phyloP scores from a whole-genome alignment of 2,797 vertebrate species.

The Anabacerthia variegaticeps region DNA sequence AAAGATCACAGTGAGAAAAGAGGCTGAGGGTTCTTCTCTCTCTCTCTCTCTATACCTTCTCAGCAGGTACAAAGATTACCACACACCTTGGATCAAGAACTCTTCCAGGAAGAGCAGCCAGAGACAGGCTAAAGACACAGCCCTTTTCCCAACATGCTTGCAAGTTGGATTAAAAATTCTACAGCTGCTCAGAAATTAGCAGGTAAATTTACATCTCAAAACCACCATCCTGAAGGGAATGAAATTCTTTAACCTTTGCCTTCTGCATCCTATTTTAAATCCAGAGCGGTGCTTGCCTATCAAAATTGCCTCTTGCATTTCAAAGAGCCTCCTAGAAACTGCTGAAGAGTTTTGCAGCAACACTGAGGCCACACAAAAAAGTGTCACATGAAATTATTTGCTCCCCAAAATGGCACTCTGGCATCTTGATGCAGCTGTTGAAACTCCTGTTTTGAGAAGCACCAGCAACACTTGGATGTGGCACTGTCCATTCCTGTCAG shows the following conservation, averaged over 20 bases:
- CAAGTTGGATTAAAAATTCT: background rate
- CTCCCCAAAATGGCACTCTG: background rate
- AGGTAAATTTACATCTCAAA: background rate
- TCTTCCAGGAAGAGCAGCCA: background rate
- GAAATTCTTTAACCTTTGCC: background rate
- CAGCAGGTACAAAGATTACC: background rate
- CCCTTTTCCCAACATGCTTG: background rate
- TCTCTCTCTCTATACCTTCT: background rate
- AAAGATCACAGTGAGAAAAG: background rate
- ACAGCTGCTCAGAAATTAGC: background rate
- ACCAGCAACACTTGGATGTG: background rate
- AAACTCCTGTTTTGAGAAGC: background rate
- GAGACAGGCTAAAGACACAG: background rate
- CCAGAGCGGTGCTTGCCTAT: background rate
- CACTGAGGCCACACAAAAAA: background rate
- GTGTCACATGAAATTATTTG: background rate
- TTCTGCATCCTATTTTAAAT: background rate
- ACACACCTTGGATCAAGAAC: background rate
- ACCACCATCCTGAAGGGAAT: background rate
- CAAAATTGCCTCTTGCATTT: background rate
- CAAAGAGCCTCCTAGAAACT: background rate
- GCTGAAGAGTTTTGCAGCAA: background rate
- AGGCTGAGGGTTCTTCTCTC: background rate
- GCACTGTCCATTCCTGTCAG: background rate
- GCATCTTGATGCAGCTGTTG: background rate